phyloP scores from a whole-genome alignment of 2,888 invertebrate species.

The Epinotia ramella region DNA sequence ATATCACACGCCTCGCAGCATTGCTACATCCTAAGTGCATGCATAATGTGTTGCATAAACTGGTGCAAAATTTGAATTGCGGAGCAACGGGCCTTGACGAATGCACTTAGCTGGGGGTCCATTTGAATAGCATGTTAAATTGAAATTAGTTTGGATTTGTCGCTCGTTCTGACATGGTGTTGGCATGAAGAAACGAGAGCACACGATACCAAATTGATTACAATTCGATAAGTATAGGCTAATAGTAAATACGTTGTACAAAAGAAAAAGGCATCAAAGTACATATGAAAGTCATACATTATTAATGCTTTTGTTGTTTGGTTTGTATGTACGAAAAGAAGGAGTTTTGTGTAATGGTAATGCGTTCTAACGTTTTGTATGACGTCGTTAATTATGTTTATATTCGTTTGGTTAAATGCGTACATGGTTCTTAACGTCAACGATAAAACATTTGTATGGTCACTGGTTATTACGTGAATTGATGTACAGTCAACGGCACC shows the following conservation, averaged over 20 bases:
- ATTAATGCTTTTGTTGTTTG: slow-evolving; percentile 10
- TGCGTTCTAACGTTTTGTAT: slow-evolving; percentile 18
- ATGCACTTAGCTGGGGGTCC: slow-evolving; percentile 22
- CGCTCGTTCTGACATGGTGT: background rate
- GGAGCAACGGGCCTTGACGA: slow-evolving; percentile 25
- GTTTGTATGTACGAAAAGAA: background rate
- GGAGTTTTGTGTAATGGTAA: slow-evolving; percentile 7
- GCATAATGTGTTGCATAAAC: slow-evolving; percentile 40
- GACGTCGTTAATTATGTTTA: background rate
- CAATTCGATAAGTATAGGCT: background rate
- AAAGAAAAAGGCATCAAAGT: slow-evolving; percentile 4
- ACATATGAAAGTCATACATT: slow-evolving; percentile 3
- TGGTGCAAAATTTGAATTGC: slow-evolving; percentile 23
- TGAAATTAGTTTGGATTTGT: background rate
- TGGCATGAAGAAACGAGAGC: background rate
- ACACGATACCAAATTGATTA: background rate
- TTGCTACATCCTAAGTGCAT: slow-evolving; percentile 12
- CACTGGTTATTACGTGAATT: too few species aligned
- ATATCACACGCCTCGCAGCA: slow-evolving; percentile 4
- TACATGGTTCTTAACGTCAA: background rate
- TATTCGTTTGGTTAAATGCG: background rate
- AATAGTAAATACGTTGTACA: background rate
- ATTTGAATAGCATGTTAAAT: background rate
- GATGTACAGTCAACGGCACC: too few species aligned
- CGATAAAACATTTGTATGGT: background rate